phyloP scores from a whole-genome alignment of 2,888 invertebrate genomes.

The Didymodactylos carnosus region DNA sequence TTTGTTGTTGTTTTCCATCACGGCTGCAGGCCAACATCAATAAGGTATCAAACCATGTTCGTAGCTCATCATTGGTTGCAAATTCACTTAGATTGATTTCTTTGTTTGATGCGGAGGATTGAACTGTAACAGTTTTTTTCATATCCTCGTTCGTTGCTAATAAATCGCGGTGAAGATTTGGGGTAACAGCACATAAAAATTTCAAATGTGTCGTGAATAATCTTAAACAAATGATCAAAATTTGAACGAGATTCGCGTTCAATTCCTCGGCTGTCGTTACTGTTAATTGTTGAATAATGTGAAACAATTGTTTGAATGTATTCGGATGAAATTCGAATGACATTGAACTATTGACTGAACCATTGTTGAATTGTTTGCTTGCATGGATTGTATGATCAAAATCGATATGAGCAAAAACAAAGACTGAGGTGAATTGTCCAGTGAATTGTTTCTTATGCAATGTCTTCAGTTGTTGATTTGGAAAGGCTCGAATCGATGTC shows the following conservation, averaged over 20 bases:
- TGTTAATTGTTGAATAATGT: background rate
- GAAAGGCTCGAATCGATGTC: background rate
- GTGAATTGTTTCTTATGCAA: background rate
- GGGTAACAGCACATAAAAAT: background rate
- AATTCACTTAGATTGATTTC: background rate
- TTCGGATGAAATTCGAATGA: background rate
- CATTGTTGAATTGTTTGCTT: background rate
- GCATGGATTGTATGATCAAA: background rate
- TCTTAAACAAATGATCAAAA: background rate
- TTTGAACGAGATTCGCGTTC: background rate
- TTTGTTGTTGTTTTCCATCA: background rate
- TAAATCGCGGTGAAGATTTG: background rate
- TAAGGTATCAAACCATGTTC: background rate
- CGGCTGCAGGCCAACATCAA: background rate
- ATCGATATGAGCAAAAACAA: background rate
- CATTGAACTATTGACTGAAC: background rate
- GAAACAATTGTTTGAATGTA: background rate
- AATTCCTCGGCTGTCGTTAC: background rate
- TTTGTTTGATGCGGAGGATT: background rate
- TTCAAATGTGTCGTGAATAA: background rate
- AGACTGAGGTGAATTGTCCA: background rate
- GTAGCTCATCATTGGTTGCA: background rate
- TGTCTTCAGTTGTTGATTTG: background rate
- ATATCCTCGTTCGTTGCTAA: background rate
- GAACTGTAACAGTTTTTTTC: too few species aligned